A percentile compares a stretch with the other conserved stretches of the same genome.
These are phyloP conservation scores for Gryllus bimaculatus DNA, from an alignment of 1,140 invertebrate species.

Conservation along the genomic window DNA sequence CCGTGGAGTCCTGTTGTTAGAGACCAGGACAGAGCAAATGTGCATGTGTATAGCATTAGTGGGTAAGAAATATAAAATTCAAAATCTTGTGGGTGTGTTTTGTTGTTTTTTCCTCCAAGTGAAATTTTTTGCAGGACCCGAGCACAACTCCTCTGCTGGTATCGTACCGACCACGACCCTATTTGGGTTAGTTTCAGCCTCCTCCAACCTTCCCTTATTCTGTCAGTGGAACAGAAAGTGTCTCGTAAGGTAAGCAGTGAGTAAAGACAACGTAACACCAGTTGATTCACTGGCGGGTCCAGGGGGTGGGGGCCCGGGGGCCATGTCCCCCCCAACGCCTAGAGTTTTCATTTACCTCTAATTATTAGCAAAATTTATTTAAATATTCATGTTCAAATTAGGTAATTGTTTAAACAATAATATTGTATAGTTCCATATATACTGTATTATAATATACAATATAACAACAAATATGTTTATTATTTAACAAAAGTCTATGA, in stretches of 20 bases:
- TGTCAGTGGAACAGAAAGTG: constrained; percentile 67
- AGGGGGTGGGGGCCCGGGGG: no score
- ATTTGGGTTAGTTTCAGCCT: constrained; percentile 55
- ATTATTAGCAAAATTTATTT: no score
- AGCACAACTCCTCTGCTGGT: constrained; percentile 49
- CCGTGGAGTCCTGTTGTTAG: constrained; percentile 71
- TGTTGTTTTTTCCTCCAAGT: neutral
- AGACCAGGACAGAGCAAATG: constrained; percentile 70
- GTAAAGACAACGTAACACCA: no score
- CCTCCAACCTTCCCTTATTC: constrained; percentile 54
- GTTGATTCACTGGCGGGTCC: no score
- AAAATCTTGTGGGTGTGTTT: neutral
- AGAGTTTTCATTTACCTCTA: no score
- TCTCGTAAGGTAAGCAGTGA: constrained; percentile 45
- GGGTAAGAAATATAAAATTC: constrained; percentile 31
- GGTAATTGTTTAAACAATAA: no score
- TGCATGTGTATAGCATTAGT: constrained; percentile 56
- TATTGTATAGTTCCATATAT: no score
- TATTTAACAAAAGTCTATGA: no score
- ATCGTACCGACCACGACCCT: constrained; percentile 61
- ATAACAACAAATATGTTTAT: no score
- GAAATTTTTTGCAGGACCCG: constrained; percentile 39
- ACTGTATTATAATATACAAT: no score
- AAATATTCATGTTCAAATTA: no score
- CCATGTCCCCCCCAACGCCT: no score